These are phyloP conservation scores for Drosophila silvestris DNA, from an alignment of 2,888 invertebrate genomes.

Conservation along the genomic window DNA sequence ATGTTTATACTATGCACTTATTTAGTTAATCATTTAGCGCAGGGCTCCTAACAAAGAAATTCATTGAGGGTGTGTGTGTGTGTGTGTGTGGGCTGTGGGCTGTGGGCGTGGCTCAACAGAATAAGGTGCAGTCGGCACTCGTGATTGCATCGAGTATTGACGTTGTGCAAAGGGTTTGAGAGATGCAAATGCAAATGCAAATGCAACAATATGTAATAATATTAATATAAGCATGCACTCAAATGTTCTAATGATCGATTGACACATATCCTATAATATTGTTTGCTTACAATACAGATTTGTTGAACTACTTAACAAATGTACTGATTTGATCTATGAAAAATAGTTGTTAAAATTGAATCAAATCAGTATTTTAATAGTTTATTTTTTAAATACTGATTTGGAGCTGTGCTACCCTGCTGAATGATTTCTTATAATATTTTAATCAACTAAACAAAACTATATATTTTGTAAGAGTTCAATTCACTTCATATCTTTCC, in stretches of 20 bases:
- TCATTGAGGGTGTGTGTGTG: conserved; percentile 4
- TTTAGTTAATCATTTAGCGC: conserved; percentile 65
- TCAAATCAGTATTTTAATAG: background rate
- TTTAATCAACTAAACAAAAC: background rate
- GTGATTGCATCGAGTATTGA: conserved; percentile 17
- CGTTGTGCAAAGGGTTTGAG: conserved; percentile 4
- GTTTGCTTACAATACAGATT: too few relatives aligned
- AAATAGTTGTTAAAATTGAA: background rate
- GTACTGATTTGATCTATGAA: background rate
- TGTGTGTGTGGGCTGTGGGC: conserved; percentile 19
- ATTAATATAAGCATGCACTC: background rate
- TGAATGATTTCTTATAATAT: background rate
- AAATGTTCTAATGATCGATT: background rate
- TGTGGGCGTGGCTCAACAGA: conserved; percentile 19
- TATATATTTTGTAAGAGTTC: background rate
- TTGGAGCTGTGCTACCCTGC: background rate
- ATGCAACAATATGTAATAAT: background rate
- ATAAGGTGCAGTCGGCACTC: conserved; percentile 30
- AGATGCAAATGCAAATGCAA: conserved; percentile 37
- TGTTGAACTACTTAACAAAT: too few relatives aligned
- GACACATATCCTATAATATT: background rate
- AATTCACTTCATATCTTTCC: background rate
- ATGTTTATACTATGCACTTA: conserved; percentile 44
- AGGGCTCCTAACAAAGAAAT: conserved; percentile 37
- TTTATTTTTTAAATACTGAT: background rate